Percentiles rank a stretch among this genome's conserved stretches.
Conservation (phyloP, 2,888 invertebrate species). For the Macrophya annulata region DNA sequence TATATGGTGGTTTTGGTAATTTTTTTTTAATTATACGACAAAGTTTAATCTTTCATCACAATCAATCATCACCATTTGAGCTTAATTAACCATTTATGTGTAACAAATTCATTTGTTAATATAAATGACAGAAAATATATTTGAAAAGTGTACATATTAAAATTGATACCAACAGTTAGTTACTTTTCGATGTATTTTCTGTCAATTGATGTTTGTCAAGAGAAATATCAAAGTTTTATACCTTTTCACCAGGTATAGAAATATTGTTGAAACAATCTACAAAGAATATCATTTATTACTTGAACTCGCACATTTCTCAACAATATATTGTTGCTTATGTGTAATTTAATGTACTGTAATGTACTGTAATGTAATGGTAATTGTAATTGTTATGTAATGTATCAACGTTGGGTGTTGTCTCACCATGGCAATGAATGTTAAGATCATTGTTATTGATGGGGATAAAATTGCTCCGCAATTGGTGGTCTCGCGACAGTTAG, state of each 20-base stretch:
- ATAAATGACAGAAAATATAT: slow-evolving; percentile 21
- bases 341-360: not conserved
- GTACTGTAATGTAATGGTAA: slow-evolving; percentile 12
- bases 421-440: slow-evolving; percentile 49
- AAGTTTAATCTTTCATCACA: slow-evolving; percentile 37
- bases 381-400: slow-evolving; percentile 11
- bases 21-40: not conserved
- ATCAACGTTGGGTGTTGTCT: slow-evolving; percentile 43
- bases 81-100: slow-evolving; percentile 40
- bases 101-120: slow-evolving; percentile 1
- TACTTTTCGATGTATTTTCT: slow-evolving; percentile 18
- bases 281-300: slow-evolving; percentile 1
- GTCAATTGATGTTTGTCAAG: not conserved
- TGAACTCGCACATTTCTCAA: not conserved
- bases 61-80: slow-evolving; percentile 48
- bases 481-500: slow-evolving; percentile 54
- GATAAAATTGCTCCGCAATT: slow-evolving; percentile 13
- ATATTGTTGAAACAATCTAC: not conserved
- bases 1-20: slow-evolving; percentile 45
- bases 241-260: slow-evolving; percentile 11
- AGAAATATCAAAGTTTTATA: not conserved
- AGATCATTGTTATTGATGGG: slow-evolving; percentile 44
- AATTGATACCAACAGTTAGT: not conserved
- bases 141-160: not conserved
- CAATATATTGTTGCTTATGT: not conserved